Evolutionary conservation across 1,140 invertebrate species (phyloP), one percentile per base, ranked within the genome.

Genomic region (Campoletis sonorensis): DNA sequence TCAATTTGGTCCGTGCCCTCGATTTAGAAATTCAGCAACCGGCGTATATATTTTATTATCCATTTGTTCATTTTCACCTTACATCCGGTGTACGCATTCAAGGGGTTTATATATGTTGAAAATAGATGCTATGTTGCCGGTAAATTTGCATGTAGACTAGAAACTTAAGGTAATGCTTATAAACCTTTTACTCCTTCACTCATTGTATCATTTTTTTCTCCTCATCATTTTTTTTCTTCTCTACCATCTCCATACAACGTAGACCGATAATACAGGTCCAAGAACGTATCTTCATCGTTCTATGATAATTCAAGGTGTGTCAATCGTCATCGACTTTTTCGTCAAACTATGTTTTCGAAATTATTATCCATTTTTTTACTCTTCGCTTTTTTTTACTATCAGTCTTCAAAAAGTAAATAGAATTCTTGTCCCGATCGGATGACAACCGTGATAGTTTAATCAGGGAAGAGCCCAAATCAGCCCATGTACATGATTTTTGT

Each of bases 101-200:
- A 82, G 71, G 82, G 81, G 80, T 75, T 85, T 70, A 26, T 70
- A 54, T 82, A 86, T 85, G 81, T 85, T 76, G 73, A 88, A 85
- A 86, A 87, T 87, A 88, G 81, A 87, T 80, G 79, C 81, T 85
- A 82, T 85, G 83, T 88, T 85, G 79, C 80, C 26, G 78, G 79
- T 87, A 85, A 73, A 85, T 83, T 84, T 86, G 77, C 70, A 84
- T 82, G 73, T 86, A 85, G 87, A 89, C 88, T 89, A 89, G 89
- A 89, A 88, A 88, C 86, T 87, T 86, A 87, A 85, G 51, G 54
- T 84, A 83, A 85, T 80, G 61, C 70, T 87, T 85, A 86, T 79
- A 87, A 88, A 88, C 85, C 84, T 82, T 73, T 84, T 81, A 26
- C 61, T 23, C 23, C 61, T 26, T 64, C 13, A 4, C 21, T 64